phyloP scores from a whole-genome alignment of 1,140 invertebrate genomes.

The Psix sp. region DNA sequence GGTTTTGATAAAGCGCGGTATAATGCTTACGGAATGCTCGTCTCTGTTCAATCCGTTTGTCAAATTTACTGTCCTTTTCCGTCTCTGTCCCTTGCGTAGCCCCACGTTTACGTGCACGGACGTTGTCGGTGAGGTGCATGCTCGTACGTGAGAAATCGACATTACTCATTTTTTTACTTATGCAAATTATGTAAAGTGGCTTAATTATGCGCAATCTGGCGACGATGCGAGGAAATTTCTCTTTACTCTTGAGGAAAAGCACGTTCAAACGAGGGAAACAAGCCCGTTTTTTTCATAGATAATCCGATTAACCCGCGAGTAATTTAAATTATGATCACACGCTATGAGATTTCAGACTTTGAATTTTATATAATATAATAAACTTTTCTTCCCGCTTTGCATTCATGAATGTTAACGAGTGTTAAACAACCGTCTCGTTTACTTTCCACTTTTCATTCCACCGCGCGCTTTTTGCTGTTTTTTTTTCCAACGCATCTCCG shows the following conservation, averaged over 20 bases:
- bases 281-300: conserved; percentile 53
- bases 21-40: conserved; percentile 63
- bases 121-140: conserved; percentile 49
- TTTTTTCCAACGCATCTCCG: background rate
- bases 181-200: conserved; percentile 66
- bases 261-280: conserved; percentile 29
- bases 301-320: conserved; percentile 40
- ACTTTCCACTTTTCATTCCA: conserved; percentile 2
- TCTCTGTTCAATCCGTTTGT: conserved; percentile 62
- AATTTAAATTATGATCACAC: conserved; percentile 56
- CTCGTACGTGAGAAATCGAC: conserved; percentile 62
- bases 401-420: conserved; percentile 33
- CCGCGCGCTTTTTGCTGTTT: background rate
- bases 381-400: conserved; percentile 17
- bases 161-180: conserved; percentile 67
- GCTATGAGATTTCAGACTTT: conserved; percentile 40
- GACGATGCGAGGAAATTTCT: conserved; percentile 60
- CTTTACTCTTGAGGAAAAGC: conserved; percentile 54
- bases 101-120: conserved; percentile 41
- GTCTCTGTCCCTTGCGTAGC: conserved; percentile 9
- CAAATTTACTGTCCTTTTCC: conserved; percentile 57
- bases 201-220: conserved; percentile 50
- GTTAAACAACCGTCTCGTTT: conserved; percentile 7
- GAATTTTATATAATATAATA: conserved; percentile 52
- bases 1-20: conserved; percentile 71